These are phyloP conservation scores for Gerris lacustris DNA, from an alignment of 2,888 invertebrate species.

Conservation along the genomic window DNA sequence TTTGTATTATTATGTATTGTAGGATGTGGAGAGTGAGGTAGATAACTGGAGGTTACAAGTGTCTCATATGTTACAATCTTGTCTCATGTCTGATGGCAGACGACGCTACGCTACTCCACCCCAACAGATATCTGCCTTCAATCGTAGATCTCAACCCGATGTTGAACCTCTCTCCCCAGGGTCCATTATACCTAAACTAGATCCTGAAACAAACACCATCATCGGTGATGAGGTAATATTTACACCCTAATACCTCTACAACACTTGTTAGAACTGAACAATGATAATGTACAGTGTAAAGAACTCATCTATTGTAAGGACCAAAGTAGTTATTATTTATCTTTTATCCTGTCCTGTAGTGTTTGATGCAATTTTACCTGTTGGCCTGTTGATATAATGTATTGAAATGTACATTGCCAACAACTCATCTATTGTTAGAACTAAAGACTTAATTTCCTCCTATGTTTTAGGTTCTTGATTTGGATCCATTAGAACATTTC, in stretches of 20 bases:
- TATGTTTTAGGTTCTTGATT: constrained; percentile 44
- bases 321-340: too few species aligned
- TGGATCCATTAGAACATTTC: constrained; percentile 57
- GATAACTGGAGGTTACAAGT: constrained; percentile 74
- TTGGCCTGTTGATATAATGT: not conserved
- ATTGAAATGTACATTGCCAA: too few species aligned
- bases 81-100: constrained; percentile 69
- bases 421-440: too few species aligned
- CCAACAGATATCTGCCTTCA: constrained; percentile 78
- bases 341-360: too few species aligned
- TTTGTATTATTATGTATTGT: constrained; percentile 36
- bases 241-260: constrained; percentile 23
- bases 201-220: constrained; percentile 51
- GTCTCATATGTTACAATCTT: constrained; percentile 74
- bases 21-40: constrained; percentile 60
- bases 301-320: too few species aligned
- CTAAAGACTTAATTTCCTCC: too few species aligned
- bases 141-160: constrained; percentile 37
- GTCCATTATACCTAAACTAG: constrained; percentile 41
- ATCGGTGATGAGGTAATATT: constrained; percentile 62
- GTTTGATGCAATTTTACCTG: constrained; percentile 9
- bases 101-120: constrained; percentile 67
- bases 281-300: constrained; percentile 1
- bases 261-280: too few species aligned
- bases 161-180: constrained; percentile 35